Conservation (phyloP, 1,140 invertebrate species). For the Parasteatoda tepidariorum region DNA sequence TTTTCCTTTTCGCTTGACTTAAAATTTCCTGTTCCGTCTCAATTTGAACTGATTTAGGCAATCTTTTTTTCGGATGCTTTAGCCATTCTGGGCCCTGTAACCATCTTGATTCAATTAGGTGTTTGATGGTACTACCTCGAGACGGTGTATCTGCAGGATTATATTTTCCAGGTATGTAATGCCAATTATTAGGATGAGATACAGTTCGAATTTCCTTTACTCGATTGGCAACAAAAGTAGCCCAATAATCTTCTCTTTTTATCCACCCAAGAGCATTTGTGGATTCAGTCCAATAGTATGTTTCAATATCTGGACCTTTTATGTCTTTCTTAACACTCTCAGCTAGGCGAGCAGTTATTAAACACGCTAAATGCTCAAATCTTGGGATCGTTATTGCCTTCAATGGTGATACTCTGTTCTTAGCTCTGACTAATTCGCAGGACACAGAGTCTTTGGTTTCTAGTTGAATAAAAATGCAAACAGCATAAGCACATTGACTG, state of each 20-base stretch:
- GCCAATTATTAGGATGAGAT: constrained; percentile 63
- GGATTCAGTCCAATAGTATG: constrained; percentile 46
- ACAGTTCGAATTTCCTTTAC: constrained; percentile 26
- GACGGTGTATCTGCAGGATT: constrained; percentile 70
- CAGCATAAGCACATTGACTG: neutral
- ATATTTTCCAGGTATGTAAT: constrained; percentile 66
- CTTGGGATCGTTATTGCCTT: constrained; percentile 17
- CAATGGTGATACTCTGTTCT: too few species aligned
- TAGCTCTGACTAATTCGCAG: neutral
- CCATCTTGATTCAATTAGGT: constrained; percentile 62
- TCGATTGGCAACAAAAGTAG: constrained; percentile 33
- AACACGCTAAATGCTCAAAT: neutral
- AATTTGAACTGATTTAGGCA: constrained; percentile 62
- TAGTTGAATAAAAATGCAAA: too few species aligned
- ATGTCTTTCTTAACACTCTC: too few species aligned
- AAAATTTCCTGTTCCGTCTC: neutral
- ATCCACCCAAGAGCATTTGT: constrained; percentile 37
- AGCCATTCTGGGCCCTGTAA: constrained; percentile 68
- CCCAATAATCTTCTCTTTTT: constrained; percentile 16
- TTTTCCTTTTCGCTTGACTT: neutral
- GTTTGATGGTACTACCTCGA: constrained; percentile 65
- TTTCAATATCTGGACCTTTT: too few species aligned
- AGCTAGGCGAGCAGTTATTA: too few species aligned
- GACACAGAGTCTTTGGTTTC: too few species aligned
- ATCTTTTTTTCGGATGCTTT: constrained; percentile 42